Percentiles rank a stretch among this genome's conserved stretches.
These are phyloP conservation scores for Tiliacea citrago DNA, from an alignment of 2,888 invertebrate genomes.

Conservation along the genomic window DNA sequence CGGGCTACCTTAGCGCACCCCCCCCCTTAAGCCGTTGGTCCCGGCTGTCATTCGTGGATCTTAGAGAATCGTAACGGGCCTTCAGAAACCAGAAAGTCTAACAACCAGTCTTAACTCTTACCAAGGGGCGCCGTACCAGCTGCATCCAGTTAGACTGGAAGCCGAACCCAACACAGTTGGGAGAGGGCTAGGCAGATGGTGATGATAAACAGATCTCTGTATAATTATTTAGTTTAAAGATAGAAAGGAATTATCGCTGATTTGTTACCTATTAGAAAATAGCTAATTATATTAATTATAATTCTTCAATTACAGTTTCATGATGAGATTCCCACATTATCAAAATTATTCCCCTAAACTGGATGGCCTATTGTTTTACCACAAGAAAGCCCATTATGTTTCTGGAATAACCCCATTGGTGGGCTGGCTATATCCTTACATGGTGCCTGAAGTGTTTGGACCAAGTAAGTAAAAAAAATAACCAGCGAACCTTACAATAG, in stretches of 20 bases:
- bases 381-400: slow-evolving; percentile 95
- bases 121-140: neutral
- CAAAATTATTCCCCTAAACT: slow-evolving; percentile 87
- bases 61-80: neutral
- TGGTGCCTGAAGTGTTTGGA: slow-evolving; percentile 95
- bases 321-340: slow-evolving; percentile 80
- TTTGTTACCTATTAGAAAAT: neutral
- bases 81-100: neutral
- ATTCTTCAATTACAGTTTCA: slow-evolving; percentile 74
- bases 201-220: neutral
- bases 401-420: slow-evolving; percentile 96
- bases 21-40: neutral
- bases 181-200: neutral
- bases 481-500: too few relatives aligned
- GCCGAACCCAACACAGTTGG: neutral
- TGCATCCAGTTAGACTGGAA: neutral
- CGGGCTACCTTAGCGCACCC: too few relatives aligned
- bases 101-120: neutral
- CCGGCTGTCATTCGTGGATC: neutral
- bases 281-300: neutral
- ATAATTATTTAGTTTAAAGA: neutral
- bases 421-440: slow-evolving; percentile 97
- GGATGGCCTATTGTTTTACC: slow-evolving; percentile 98
- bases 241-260: neutral
- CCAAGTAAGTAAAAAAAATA: slow-evolving; percentile 73